These are phyloP conservation scores for Pitta sordida DNA, from an alignment of 2,113 vertebrate species.

Conservation along the genomic window DNA sequence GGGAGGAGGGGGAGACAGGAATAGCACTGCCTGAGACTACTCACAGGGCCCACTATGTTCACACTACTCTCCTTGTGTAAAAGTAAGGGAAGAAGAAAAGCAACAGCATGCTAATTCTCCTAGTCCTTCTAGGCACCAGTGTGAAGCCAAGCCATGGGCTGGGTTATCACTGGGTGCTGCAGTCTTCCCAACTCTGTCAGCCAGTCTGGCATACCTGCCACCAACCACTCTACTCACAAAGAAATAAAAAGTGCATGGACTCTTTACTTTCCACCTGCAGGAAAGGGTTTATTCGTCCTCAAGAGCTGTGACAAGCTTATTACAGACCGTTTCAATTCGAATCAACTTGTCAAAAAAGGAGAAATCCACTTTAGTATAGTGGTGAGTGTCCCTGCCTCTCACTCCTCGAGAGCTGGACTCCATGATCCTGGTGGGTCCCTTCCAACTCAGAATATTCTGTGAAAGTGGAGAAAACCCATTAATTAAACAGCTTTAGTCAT, in stretches of 20 bases:
- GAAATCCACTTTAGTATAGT: no score
- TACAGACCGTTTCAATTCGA: constrained; percentile 68
- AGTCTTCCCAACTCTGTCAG: not conserved
- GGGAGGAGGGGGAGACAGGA: not conserved
- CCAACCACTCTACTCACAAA: not conserved
- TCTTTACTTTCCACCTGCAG: constrained; percentile 54
- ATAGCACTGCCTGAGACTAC: not conserved
- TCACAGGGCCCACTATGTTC: not conserved
- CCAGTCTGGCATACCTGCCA: not conserved
- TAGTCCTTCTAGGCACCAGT: not conserved
- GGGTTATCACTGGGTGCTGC: not conserved
- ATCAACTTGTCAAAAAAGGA: constrained; percentile 77
- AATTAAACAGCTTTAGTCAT: constrained; percentile 86
- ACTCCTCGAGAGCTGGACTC: no score
- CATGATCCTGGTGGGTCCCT: no score
- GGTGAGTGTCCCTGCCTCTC: no score
- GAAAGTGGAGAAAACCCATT: constrained; percentile 81
- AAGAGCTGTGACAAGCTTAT: constrained; percentile 66
- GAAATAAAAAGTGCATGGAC: constrained; percentile 1
- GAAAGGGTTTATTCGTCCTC: constrained; percentile 64
- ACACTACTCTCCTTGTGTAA: not conserved
- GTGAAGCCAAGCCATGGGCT: rapidly evolving
- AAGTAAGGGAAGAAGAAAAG: not conserved
- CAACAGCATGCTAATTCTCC: rapidly evolving
- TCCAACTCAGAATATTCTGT: no score